Conservation (phyloP, 2,797 vertebrate species). For the Aulostomus chinensis region DNA sequence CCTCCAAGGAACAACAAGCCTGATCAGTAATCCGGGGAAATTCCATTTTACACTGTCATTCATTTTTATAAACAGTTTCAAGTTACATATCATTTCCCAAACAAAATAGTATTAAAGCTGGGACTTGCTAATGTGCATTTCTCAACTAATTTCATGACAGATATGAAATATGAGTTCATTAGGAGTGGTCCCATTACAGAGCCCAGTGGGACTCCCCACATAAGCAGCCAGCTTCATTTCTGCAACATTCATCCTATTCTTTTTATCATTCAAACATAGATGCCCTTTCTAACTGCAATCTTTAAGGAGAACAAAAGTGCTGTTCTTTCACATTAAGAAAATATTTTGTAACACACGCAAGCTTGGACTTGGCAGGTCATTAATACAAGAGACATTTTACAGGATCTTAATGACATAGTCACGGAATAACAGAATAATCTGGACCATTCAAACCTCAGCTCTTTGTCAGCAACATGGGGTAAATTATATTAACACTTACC, state of each 20-base stretch:
- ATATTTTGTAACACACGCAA: slow-evolving; percentile 75
- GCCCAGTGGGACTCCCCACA: slow-evolving; percentile 66
- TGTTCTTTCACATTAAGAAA: slow-evolving; percentile 78
- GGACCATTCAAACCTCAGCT: slow-evolving; percentile 45
- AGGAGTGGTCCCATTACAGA: slow-evolving; percentile 63
- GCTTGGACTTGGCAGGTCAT: slow-evolving; percentile 74
- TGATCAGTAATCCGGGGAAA: slow-evolving; percentile 27
- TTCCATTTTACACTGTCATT: slow-evolving; percentile 43
- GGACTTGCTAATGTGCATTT: slow-evolving; percentile 31
- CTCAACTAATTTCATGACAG: slow-evolving; percentile 62
- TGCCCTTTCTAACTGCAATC: slow-evolving; percentile 62
- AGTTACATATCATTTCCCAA: slow-evolving; percentile 42
- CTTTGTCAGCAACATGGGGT: slow-evolving; percentile 32
- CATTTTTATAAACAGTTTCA: slow-evolving; percentile 55
- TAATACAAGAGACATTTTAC: slow-evolving; percentile 74
- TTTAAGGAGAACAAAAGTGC: slow-evolving; percentile 66
- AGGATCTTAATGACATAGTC: slow-evolving; percentile 72
- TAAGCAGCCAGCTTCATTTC: slow-evolving; percentile 42
- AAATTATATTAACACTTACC: slow-evolving; percentile 83
- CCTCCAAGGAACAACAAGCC: slow-evolving; percentile 33
- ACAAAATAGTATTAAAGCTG: slow-evolving; percentile 30
- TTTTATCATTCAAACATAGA: slow-evolving; percentile 68
- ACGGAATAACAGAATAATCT: slow-evolving; percentile 56
- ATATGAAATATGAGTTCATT: slow-evolving; percentile 75
- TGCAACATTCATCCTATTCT: slow-evolving; percentile 60